Evolutionary conservation across 2,113 vertebrate genomes (phyloP), one percentile per base, ranked within the genome.

Genomic region (Pungitius pungitius): DNA sequence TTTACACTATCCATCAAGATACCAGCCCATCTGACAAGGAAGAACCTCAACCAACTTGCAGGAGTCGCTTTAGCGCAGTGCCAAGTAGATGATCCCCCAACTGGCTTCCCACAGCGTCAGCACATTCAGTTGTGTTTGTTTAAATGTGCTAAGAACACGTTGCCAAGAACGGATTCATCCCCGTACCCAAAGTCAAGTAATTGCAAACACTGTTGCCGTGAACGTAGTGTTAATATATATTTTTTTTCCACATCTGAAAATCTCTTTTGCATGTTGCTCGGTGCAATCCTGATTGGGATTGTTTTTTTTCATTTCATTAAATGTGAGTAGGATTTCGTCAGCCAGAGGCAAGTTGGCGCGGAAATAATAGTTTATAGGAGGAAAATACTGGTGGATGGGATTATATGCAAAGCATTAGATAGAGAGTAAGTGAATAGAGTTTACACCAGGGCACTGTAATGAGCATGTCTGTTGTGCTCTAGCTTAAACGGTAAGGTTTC

Each of bases 261-360:
- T 75, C 59, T 65, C 54, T 73, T 80, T 69, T 33, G 33, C 71
- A 54, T 67, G 18, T 79, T 78, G n/a, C 47, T 78, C 47, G 20
- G 61, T 52, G 62, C 42, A 73, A 24, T 77, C 42, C 33, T 76
- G 68, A 68, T 79, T 63, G 35, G 49, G 70, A 61, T 64, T 71
- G 56, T 30, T 30, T 30, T 30, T 81, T 85, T 78, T 73, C 60
- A 65, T 85, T 84, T 90, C 80, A 78, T 85, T 84, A 73, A 72
- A 84, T 51, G 47, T n/a, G 55, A 73, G 68, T 15, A 49, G 64
- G 77, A 86, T 88, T 87, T 88, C 74, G 79, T 89, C 77, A 84
- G 80, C 81, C 57, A 3, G 40, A 83, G 85, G 72, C 61, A 64
- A n/a, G 80, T 76, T 81, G 69, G 82, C 58, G 47, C 18, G 15